Evolutionary conservation across 2,113 vertebrate species (phyloP).

Genomic region (Sapayoa aenigma): DNA sequence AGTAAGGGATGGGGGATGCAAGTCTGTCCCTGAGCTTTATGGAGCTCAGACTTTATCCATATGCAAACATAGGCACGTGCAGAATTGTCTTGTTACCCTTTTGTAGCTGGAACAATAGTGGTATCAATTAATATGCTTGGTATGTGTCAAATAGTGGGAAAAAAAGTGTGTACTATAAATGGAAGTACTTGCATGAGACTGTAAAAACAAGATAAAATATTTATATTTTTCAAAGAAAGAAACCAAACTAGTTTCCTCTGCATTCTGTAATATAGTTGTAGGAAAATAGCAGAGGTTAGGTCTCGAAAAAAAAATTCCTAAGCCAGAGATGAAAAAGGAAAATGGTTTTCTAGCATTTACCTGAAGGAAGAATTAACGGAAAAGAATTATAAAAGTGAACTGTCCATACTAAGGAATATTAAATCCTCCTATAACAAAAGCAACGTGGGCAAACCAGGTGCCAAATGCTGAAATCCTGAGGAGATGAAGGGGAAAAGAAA

Average conservation of each 20-base stretch:
- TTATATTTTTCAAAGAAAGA: not conserved
- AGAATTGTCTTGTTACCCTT: not conserved
- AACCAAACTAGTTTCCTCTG: not conserved
- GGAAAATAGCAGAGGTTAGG: not conserved
- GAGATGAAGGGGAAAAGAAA: not conserved
- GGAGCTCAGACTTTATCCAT: not conserved
- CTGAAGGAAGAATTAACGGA: not conserved
- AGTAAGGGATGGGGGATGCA: not conserved
- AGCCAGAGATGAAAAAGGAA: not conserved
- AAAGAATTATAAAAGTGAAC: not conserved
- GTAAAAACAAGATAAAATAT: not conserved
- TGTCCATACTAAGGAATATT: not conserved
- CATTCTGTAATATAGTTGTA: not conserved
- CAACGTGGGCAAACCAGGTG: accelerated
- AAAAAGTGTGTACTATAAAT: not conserved
- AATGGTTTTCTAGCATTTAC: not conserved
- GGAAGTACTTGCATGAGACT: not conserved
- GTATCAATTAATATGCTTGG: not conserved
- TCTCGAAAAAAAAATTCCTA: not conserved
- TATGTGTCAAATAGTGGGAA: not conserved
- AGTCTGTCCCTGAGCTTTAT: not conserved
- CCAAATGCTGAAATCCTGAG: not conserved
- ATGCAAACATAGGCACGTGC: not conserved
- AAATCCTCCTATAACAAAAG: not conserved
- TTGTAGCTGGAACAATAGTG: not conserved